Base-by-base conservation (phyloP, 2,888 invertebrate species). In the Metopia argyrocephala region DNA sequence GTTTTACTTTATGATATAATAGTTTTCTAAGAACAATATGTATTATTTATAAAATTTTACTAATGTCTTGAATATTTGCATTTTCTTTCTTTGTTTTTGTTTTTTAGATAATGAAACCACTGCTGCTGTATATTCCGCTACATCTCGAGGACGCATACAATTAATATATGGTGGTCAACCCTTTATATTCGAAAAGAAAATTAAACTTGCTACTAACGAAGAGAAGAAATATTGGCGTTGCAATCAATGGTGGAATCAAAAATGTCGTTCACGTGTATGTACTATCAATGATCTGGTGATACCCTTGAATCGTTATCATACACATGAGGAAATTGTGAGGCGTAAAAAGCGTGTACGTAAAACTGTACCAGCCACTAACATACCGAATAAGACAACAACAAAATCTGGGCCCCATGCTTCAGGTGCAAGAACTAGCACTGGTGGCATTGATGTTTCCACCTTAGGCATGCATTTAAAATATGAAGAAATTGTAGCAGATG, bases 201-300 rank as follows among this genome's bases (percentile, higher is more conserved):
- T 90, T 7, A 89, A 89, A 82, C 82, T 89, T 12, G 84, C 89
- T 2, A 86, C 86, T 5, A 90, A 89, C 1, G 87, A 89, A 70
- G 89, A 89, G 83, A 90, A 90, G 71, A 90, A 89, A 69, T 89
- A 89, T 70, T 91, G 91, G 91, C 87, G 91, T 31, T 91, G 91
- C 82, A 91, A 91, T 81, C 91, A 91, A 82, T 91, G 91, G 91
- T 91, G 91, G 91, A 91, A 91, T 82, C 90, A 90, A 76, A 90
- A 89, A 83, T 91, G 91, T 79, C 88, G 91, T 6, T 90, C 91
- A 0, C 86, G 91, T n/a, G 91, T 90, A 2, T 91, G 87, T 52
- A 91, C 90, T 7, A 87, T 90, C 12, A 89, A 89, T 52, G 89
- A 91, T 78, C 84, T 87, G 6, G 89, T 91, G 3, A 87, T 89